Evolutionary conservation across 2,888 invertebrate genomes (phyloP).

Genomic region (Hyposoter didymator): DNA sequence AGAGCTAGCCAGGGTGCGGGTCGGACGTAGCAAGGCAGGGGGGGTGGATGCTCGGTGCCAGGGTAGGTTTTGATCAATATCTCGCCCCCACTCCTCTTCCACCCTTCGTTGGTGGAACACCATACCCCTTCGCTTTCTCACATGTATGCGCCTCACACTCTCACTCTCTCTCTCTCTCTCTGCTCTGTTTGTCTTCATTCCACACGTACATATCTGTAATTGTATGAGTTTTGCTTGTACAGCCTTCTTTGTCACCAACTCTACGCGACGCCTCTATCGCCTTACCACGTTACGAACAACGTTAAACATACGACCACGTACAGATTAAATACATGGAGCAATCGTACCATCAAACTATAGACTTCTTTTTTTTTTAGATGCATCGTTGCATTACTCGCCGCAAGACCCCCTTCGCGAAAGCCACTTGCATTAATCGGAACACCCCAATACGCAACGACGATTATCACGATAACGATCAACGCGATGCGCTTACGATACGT

Average conservation of each 20-base stretch:
- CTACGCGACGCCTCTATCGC: constrained; percentile 74
- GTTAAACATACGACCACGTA: constrained; percentile 80
- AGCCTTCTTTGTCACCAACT: constrained; percentile 47
- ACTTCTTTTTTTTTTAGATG: neutral
- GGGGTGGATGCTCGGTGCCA: constrained; percentile 80
- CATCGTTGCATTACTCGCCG: neutral
- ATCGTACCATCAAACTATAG: constrained; percentile 77
- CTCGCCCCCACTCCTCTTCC: constrained; percentile 82
- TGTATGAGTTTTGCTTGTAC: constrained; percentile 3
- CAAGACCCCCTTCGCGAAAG: neutral
- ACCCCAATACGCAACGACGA: neutral
- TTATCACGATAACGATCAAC: neutral
- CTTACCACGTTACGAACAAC: constrained; percentile 83
- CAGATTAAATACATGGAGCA: constrained; percentile 81
- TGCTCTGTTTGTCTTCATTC: neutral
- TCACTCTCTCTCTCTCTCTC: neutral
- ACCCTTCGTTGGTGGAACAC: constrained; percentile 80
- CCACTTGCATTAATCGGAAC: neutral
- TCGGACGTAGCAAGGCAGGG: constrained; percentile 69
- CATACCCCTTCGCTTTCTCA: constrained; percentile 74
- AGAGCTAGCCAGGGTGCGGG: constrained; percentile 78
- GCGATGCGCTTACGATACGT: neutral
- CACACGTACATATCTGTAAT: constrained; percentile 1
- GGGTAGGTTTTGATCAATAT: constrained; percentile 84
- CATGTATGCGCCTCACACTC: neutral